These are phyloP conservation scores for Brenthis daphne DNA, from an alignment of 2,888 invertebrate species.

Conservation along the genomic window DNA sequence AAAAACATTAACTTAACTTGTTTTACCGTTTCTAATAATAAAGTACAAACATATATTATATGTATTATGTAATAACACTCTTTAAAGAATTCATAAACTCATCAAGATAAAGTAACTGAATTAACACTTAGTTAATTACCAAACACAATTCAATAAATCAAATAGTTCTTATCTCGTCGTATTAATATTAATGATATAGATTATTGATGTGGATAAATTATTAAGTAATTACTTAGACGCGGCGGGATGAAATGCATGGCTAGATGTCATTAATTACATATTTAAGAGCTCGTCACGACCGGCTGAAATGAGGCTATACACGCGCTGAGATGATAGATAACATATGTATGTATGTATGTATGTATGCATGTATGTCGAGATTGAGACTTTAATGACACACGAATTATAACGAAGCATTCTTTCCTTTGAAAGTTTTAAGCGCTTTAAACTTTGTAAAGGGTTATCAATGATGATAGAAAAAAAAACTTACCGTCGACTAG, in stretches of 20 bases:
- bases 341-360: slow-evolving; percentile 6
- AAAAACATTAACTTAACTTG: no score
- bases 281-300: slow-evolving; percentile 29
- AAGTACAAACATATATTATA: neutral
- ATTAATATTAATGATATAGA: slow-evolving; percentile 24
- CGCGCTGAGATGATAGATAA: slow-evolving; percentile 13
- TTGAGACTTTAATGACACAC: slow-evolving; percentile 6
- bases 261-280: slow-evolving; percentile 33
- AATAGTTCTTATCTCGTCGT: slow-evolving; percentile 18
- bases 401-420: neutral
- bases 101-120: neutral
- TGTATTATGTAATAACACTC: neutral
- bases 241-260: slow-evolving; percentile 19
- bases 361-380: neutral
- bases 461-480: neutral
- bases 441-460: no score
- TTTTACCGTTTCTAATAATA: no score
- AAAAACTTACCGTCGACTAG: no score
- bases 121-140: slow-evolving; percentile 21
- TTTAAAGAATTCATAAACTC: neutral
- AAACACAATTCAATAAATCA: slow-evolving; percentile 20
- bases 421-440: neutral
- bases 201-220: slow-evolving; percentile 27
- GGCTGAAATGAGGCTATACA: slow-evolving; percentile 14
- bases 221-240: slow-evolving; percentile 25